Evolutionary conservation across 1,140 invertebrate genomes (phyloP).

Genomic region (Brevipalpus yothersi): DNA sequence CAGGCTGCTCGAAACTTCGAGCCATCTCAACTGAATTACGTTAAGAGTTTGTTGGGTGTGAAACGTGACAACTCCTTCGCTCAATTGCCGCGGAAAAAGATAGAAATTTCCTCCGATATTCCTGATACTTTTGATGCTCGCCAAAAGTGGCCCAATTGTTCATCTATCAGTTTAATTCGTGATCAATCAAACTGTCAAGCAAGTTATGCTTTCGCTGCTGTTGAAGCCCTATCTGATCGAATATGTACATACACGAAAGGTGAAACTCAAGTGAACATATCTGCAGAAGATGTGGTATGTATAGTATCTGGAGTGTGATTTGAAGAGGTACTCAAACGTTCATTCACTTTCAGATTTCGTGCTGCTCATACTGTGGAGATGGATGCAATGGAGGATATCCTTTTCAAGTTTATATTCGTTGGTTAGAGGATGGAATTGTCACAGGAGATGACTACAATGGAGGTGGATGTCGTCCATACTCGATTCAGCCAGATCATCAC

Average conservation of each 20-base stretch:
- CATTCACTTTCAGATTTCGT: too few relatives aligned
- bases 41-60: slow-evolving; percentile 38
- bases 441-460: slow-evolving; percentile 55
- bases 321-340: too few relatives aligned
- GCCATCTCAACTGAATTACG: slow-evolving; percentile 22
- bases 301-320: too few relatives aligned
- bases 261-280: slow-evolving; percentile 42
- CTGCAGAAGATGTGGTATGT: slow-evolving; percentile 62
- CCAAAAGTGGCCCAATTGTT: slow-evolving; percentile 54
- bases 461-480: slow-evolving; percentile 48
- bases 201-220: slow-evolving; percentile 60
- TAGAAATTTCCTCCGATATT: slow-evolving; percentile 20
- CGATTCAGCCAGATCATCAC: slow-evolving; percentile 63
- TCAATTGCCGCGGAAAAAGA: slow-evolving; percentile 13
- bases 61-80: slow-evolving; percentile 25
- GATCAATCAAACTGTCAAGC: slow-evolving; percentile 34
- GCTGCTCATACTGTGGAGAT: too few relatives aligned
- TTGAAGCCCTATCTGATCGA: slow-evolving; percentile 75
- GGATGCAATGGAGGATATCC: slow-evolving; percentile 54
- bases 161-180: slow-evolving; percentile 46
- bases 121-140: slow-evolving; percentile 56
- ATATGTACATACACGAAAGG: slow-evolving; percentile 58
- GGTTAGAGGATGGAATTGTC: slow-evolving; percentile 48
- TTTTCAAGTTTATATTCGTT: slow-evolving; percentile 52
- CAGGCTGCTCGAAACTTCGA: not conserved